Evolutionary conservation across 2,797 vertebrate genomes (phyloP).

Genomic region (Schizopygopsis pylzovi): DNA sequence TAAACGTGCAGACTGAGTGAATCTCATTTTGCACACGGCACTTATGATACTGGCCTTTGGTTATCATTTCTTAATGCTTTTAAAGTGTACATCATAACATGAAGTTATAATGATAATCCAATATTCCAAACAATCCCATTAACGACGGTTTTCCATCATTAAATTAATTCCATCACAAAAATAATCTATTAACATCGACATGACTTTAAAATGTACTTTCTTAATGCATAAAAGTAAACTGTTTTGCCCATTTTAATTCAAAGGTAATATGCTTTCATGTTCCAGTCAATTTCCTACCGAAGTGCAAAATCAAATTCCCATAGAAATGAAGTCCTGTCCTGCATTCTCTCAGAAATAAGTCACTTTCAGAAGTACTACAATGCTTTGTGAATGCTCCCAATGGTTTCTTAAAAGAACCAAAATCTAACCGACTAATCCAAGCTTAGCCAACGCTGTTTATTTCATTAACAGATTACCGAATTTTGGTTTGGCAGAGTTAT

Average conservation of each 20-base stretch:
- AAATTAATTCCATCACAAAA: too few species aligned
- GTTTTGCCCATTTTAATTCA: neutral
- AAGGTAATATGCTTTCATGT: neutral
- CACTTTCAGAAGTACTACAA: neutral
- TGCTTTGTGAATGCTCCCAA: neutral
- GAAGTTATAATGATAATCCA: neutral
- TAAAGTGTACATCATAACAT: neutral
- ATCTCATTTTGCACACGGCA: neutral
- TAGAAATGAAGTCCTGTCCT: neutral
- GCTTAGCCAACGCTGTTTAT: neutral
- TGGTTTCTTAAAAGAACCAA: neutral
- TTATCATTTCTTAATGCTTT: neutral
- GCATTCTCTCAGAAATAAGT: neutral
- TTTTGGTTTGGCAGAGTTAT: neutral
- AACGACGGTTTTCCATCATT: neutral
- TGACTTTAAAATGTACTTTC: neutral
- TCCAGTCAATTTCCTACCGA: neutral
- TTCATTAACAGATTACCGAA: neutral
- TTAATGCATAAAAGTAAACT: neutral
- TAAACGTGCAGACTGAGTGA: neutral
- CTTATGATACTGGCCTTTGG: neutral
- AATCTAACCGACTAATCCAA: neutral
- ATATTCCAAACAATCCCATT: neutral
- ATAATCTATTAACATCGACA: too few species aligned
- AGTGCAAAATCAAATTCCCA: neutral